Percentiles rank a stretch among this genome's conserved stretches.
phyloP scores from a whole-genome alignment of 2,113 vertebrate genomes.

The Neomonachus schauinslandi region DNA sequence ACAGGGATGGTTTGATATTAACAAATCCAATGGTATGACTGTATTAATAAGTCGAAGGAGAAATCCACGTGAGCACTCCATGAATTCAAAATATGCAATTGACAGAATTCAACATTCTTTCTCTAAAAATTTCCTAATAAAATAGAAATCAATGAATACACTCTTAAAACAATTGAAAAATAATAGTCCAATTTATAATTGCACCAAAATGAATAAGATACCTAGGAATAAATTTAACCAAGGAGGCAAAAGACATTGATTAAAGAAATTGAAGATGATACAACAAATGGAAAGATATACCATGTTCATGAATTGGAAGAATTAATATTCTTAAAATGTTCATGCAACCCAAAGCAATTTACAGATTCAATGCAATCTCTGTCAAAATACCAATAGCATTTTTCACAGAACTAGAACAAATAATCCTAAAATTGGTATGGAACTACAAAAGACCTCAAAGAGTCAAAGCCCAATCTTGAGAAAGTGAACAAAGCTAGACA shows the following conservation, averaged over 20 bases:
- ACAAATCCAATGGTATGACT: not conserved
- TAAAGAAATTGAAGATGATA: not conserved
- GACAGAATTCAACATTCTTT: not conserved
- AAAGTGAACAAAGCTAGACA: not conserved
- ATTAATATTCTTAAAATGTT: not conserved
- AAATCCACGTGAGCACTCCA: not conserved
- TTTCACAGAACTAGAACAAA: not conserved
- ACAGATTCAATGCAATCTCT: not conserved
- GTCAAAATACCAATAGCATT: not conserved
- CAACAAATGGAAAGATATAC: not conserved
- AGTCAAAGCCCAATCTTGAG: not conserved
- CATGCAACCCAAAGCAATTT: not conserved
- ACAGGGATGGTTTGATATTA: not conserved
- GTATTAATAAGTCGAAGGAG: not conserved
- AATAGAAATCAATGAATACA: not conserved
- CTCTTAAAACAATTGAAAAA: slow-evolving; percentile 8
- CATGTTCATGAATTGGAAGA: not conserved
- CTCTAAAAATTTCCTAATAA: not conserved
- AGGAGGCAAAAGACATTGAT: not conserved
- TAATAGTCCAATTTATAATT: not conserved
- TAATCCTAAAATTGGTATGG: not conserved
- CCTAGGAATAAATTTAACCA: not conserved
- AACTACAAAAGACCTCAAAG: not conserved
- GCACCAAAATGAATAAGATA: not conserved
- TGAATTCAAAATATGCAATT: not conserved